phyloP scores from a whole-genome alignment of 1,140 invertebrate species.

The Apolygus lucorum region DNA sequence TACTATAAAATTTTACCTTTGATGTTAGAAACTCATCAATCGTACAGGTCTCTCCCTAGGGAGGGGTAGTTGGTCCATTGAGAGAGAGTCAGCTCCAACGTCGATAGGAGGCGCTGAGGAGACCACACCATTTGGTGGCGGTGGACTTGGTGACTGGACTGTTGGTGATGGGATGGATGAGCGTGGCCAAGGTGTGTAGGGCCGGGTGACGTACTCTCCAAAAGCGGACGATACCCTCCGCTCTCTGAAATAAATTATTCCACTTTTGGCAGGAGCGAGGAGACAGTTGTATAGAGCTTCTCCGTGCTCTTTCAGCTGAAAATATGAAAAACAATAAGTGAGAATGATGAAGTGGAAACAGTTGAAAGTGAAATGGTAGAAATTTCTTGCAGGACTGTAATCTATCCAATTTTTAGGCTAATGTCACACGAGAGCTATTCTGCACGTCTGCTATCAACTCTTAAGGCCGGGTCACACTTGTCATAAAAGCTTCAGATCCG shows the following conservation, averaged over 20 bases:
- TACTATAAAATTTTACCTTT: no score
- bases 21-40: slow-evolving; percentile 8
- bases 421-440: no score
- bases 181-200: neutral
- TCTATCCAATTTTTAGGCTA: no score
- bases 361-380: no score
- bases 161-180: neutral
- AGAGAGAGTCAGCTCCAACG: neutral
- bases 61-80: neutral
- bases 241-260: neutral
- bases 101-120: neutral
- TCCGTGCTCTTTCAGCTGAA: neutral
- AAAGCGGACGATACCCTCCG: neutral
- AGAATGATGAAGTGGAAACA: no score
- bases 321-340: neutral
- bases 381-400: no score
- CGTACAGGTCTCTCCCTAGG: slow-evolving; percentile 1
- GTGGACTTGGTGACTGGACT: neutral
- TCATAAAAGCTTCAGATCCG: no score
- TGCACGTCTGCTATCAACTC: no score
- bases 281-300: neutral
- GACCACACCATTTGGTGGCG: neutral
- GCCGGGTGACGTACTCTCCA: neutral
- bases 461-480: no score
- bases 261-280: neutral